These are phyloP conservation scores for Vesta saturnalis DNA, from an alignment of 2,888 invertebrate species.

Conservation along the genomic window DNA sequence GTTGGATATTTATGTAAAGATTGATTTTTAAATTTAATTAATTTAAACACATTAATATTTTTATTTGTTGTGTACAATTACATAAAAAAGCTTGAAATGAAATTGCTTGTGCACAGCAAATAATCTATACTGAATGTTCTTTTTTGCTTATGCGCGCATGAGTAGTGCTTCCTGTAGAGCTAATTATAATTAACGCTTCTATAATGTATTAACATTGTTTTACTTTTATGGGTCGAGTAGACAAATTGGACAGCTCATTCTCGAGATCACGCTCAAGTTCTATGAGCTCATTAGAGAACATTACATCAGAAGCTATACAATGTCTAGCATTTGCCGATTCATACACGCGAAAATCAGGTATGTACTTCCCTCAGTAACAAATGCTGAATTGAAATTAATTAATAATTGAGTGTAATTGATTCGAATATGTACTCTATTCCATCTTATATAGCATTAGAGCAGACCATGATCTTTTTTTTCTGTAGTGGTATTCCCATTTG, in stretches of 20 bases:
- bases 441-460: too few species aligned
- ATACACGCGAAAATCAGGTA: constrained; percentile 94
- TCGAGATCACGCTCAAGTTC: constrained; percentile 96
- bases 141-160: constrained; percentile 55
- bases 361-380: too few species aligned
- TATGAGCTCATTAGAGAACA: constrained; percentile 98
- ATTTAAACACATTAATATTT: constrained; percentile 30
- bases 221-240: constrained; percentile 79
- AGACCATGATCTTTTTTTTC: too few species aligned
- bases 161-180: constrained; percentile 45
- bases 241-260: constrained; percentile 96
- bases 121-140: constrained; percentile 31
- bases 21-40: constrained; percentile 29
- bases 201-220: constrained; percentile 51
- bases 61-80: constrained; percentile 7
- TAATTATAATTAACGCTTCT: constrained; percentile 8
- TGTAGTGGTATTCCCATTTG: too few species aligned
- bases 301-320: constrained; percentile 94
- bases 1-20: constrained; percentile 18
- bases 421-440: too few species aligned
- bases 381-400: too few species aligned
- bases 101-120: constrained; percentile 22
- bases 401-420: too few species aligned
- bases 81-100: not conserved
- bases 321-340: constrained; percentile 96